Evolutionary conservation across 2,113 vertebrate genomes (phyloP).

Genomic region (Syngnathus typhle): DNA sequence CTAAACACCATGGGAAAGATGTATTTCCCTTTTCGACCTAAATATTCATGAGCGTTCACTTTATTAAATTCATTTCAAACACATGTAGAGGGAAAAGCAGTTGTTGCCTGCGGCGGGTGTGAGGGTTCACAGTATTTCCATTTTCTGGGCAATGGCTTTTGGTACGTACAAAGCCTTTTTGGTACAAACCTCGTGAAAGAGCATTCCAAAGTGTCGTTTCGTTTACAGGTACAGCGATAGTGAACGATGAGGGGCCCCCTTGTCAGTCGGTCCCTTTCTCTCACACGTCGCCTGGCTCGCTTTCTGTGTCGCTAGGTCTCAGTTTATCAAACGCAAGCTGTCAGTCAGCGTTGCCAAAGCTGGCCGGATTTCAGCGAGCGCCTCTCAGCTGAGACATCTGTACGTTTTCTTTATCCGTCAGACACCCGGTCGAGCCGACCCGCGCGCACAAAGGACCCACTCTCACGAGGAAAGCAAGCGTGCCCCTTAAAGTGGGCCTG

Average conservation of each 20-base stretch:
- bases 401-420: constrained; percentile 47
- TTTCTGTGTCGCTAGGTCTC: constrained; percentile 17
- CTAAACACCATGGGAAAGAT: too few relatives aligned
- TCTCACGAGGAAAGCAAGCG: neutral
- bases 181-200: constrained; percentile 30
- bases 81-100: too few relatives aligned
- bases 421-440: constrained; percentile 18
- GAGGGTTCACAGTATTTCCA: constrained; percentile 7
- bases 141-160: constrained; percentile 18
- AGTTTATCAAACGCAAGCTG: constrained; percentile 47
- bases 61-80: too few relatives aligned
- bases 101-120: neutral
- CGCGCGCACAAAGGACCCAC: constrained; percentile 4
- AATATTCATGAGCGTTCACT: too few relatives aligned
- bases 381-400: constrained; percentile 35
- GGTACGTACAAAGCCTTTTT: constrained; percentile 31
- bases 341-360: constrained; percentile 42
- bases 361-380: constrained; percentile 37
- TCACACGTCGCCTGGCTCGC: constrained; percentile 5
- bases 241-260: constrained; percentile 9
- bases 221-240: constrained; percentile 34
- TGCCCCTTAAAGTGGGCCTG: neutral
- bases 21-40: too few relatives aligned
- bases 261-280: constrained; percentile 10
- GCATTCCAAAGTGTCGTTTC: constrained; percentile 46